Evolutionary conservation across 1,140 invertebrate genomes (phyloP).

Genomic region (Magallana ariakensis): DNA sequence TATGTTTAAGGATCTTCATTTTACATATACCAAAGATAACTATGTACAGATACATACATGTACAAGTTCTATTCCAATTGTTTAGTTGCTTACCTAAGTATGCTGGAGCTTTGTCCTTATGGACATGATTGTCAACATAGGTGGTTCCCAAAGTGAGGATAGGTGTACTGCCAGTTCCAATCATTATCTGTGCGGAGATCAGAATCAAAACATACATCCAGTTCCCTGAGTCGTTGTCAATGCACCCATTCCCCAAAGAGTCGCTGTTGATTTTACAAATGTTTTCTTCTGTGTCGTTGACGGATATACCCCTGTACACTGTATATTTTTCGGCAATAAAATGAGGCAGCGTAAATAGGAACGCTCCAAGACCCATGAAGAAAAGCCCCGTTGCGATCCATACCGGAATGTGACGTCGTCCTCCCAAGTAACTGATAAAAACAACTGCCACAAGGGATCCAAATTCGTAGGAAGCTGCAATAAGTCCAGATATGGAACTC

Average conservation of each 20-base stretch:
- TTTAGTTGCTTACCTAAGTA: constrained; percentile 79
- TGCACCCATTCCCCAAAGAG: constrained; percentile 61
- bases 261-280: constrained; percentile 67
- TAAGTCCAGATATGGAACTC: constrained; percentile 93
- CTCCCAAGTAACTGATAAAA: constrained; percentile 96
- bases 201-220: constrained; percentile 81
- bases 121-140: constrained; percentile 83
- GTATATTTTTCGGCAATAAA: constrained; percentile 80
- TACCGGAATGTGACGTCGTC: constrained; percentile 94
- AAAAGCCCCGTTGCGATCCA: constrained; percentile 96
- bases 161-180: constrained; percentile 82
- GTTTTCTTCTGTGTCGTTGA: constrained; percentile 71
- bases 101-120: constrained; percentile 81
- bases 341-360: constrained; percentile 88
- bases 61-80: no score
- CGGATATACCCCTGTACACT: constrained; percentile 79
- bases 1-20: no score
- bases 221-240: constrained; percentile 76
- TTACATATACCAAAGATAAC: no score
- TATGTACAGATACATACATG: no score
- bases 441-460: constrained; percentile 96
- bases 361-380: constrained; percentile 91
- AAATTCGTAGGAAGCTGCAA: constrained; percentile 96
- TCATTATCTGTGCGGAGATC: constrained; percentile 81
- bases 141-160: constrained; percentile 82